Evolutionary conservation across 1,140 invertebrate genomes (phyloP).

Genomic region (Grapholita molesta): DNA sequence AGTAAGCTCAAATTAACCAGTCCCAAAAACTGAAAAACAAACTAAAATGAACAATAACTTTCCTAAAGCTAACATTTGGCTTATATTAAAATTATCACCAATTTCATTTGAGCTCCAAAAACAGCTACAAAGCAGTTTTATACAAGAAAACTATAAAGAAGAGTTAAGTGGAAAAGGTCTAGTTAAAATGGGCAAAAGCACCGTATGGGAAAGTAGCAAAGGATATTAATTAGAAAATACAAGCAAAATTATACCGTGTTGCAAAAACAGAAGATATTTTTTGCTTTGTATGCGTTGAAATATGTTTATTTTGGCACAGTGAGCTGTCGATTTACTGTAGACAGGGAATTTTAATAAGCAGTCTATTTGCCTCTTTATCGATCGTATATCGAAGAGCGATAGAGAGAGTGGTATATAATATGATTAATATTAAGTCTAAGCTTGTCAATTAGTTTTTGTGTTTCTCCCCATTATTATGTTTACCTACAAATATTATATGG

Average conservation of each 20-base stretch:
- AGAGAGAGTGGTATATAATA: no score
- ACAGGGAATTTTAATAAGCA: background rate
- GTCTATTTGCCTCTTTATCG: no score
- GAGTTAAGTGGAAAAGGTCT: background rate
- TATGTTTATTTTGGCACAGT: background rate
- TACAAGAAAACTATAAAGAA: background rate
- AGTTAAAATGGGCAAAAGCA: constrained; percentile 1
- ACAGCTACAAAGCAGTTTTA: background rate
- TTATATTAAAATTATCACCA: background rate
- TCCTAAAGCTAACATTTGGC: background rate
- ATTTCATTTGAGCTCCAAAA: background rate
- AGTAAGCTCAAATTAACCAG: background rate
- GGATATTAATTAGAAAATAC: background rate
- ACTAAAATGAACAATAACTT: background rate
- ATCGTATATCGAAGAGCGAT: no score
- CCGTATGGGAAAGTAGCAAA: background rate
- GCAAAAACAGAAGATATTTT: background rate
- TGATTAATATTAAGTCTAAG: no score
- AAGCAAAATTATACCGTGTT: background rate
- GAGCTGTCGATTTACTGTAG: background rate
- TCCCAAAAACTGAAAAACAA: background rate
- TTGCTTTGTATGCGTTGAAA: background rate
- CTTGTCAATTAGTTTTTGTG: no score
- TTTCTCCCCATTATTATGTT: no score
- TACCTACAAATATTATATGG: no score